phyloP scores from a whole-genome alignment of 23 tunicate species.

The Botrylloides violaceus region DNA sequence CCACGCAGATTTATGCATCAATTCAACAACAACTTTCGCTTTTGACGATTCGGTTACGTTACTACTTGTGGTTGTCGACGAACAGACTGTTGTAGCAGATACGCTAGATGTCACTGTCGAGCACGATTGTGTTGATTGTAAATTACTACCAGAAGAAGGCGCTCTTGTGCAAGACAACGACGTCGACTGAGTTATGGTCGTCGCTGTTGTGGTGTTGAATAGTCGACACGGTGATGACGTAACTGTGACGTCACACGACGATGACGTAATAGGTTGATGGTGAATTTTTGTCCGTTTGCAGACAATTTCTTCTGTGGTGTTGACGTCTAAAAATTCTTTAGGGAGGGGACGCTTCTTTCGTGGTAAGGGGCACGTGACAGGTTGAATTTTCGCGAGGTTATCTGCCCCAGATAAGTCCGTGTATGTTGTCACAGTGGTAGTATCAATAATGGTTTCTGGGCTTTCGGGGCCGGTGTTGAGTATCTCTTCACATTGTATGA shows the following conservation, averaged over 20 bases:
- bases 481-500: constrained; percentile 1
- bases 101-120: constrained; percentile 27
- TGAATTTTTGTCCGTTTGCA: background rate
- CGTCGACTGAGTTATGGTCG: constrained; percentile 20
- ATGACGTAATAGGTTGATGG: background rate
- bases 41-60: background rate
- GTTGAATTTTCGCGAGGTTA: background rate
- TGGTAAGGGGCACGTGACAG: constrained; percentile 53
- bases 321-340: constrained; percentile 42
- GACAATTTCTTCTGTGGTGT: background rate
- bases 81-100: constrained; percentile 25
- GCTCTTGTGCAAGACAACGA: constrained; percentile 12
- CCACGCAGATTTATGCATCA: constrained; percentile 32
- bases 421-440: background rate
- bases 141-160: background rate
- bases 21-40: constrained; percentile 69
- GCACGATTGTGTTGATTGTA: background rate
- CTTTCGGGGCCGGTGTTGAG: constrained; percentile 8
- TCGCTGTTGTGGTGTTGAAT: constrained; percentile 26
- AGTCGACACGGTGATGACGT: constrained; percentile 18
- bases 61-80: constrained; percentile 19
- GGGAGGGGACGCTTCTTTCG: constrained; percentile 88
- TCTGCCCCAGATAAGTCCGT: background rate
- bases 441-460: constrained; percentile 1
- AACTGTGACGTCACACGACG: constrained; percentile 1